Conservation (phyloP, 1,140 invertebrate genomes). For the Lerema accius region DNA sequence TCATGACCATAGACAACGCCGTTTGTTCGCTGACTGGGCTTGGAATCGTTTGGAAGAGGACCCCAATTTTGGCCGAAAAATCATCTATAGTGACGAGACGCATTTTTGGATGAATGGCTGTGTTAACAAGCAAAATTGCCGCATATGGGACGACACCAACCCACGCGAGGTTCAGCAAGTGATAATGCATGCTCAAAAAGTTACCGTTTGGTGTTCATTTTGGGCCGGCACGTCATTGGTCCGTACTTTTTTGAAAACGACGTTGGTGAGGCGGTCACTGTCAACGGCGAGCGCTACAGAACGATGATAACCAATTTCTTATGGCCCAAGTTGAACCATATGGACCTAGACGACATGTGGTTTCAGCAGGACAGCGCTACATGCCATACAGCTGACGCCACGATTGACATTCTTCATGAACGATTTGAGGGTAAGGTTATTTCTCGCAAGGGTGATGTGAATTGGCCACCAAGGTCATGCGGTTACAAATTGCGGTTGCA, state of each 20-base stretch:
- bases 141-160: background rate
- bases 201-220: constrained; percentile 57
- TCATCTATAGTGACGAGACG: constrained; percentile 34
- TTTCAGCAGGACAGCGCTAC: constrained; percentile 1
- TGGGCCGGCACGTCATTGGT: constrained; percentile 42
- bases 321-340: background rate
- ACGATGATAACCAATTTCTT: background rate
- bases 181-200: constrained; percentile 44
- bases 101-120: constrained; percentile 21
- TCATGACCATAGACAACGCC: constrained; percentile 19
- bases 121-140: constrained; percentile 3
- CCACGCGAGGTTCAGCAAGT: constrained; percentile 20
- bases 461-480: constrained; percentile 28
- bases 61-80: constrained; percentile 33
- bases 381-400: constrained; percentile 9
- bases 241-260: constrained; percentile 61
- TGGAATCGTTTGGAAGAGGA: constrained; percentile 18
- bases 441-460: constrained; percentile 23
- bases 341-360: background rate
- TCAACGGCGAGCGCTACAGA: constrained; percentile 52
- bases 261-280: constrained; percentile 44
- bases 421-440: constrained; percentile 27
- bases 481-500: no score
- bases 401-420: constrained; percentile 29
- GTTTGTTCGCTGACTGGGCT: constrained; percentile 31